Evolutionary conservation across 92 coral and sea anemone genomes (phyloP).

Genomic region (Pocillopora meandrina): DNA sequence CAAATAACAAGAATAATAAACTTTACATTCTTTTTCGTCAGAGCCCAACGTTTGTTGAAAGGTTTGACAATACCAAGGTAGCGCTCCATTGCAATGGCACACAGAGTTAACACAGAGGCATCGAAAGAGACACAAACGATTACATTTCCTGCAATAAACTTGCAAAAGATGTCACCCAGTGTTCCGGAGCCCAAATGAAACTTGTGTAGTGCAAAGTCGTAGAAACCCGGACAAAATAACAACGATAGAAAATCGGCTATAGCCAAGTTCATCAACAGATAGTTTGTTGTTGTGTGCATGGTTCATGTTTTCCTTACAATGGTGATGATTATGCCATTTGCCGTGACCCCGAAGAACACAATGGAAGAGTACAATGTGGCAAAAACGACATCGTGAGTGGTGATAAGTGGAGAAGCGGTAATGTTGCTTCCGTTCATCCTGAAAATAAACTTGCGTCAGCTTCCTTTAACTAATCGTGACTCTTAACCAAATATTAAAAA

Average conservation of each 20-base stretch:
- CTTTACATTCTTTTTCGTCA: not conserved
- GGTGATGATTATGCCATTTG: slow-evolving; percentile 31
- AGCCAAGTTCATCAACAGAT: slow-evolving; percentile 18
- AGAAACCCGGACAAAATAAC: slow-evolving; percentile 35
- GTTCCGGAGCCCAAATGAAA: not conserved
- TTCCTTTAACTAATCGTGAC: too few relatives aligned
- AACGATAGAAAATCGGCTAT: slow-evolving; percentile 12
- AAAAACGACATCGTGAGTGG: slow-evolving; percentile 18
- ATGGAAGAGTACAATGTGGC: slow-evolving; percentile 19
- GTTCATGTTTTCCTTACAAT: slow-evolving; percentile 34
- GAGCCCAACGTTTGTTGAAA: not conserved
- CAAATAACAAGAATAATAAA: not conserved
- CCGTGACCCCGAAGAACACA: slow-evolving; percentile 37
- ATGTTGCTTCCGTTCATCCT: not conserved
- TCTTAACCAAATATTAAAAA: too few relatives aligned
- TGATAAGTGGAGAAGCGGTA: not conserved
- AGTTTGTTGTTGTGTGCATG: slow-evolving; percentile 25
- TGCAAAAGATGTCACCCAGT: slow-evolving; percentile 5
- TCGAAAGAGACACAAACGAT: not conserved
- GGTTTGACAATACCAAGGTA: slow-evolving; percentile 20
- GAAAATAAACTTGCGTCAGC: not conserved
- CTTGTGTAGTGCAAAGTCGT: slow-evolving; percentile 27
- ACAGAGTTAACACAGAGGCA: slow-evolving; percentile 9
- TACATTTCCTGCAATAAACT: slow-evolving; percentile 11
- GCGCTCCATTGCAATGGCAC: slow-evolving; percentile 15